A percentile compares a stretch with the other conserved stretches of the same genome.
phyloP scores from a whole-genome alignment of 1,140 invertebrate genomes.

The Portunus trituberculatus region DNA sequence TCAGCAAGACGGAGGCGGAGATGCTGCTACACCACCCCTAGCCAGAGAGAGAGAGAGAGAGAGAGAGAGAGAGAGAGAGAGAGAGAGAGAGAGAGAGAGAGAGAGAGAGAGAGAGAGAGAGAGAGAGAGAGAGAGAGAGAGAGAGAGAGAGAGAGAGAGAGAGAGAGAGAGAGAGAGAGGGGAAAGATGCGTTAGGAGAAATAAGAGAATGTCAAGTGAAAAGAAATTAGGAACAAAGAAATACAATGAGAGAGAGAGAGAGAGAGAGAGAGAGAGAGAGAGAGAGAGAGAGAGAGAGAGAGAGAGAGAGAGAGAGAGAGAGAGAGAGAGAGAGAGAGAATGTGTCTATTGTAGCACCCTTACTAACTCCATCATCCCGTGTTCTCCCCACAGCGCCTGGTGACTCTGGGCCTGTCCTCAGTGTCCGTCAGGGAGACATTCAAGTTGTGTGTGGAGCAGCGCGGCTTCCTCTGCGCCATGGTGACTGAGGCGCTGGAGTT shows the following conservation, averaged over 20 bases:
- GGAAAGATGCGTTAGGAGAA: too few species aligned
- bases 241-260: neutral
- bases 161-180: neutral
- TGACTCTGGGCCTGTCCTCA: conserved; percentile 64
- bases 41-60: conserved; percentile 52
- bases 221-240: neutral
- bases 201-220: too few species aligned
- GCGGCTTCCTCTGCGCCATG: conserved; percentile 54
- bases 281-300: conserved; percentile 45
- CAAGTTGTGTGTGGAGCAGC: conserved; percentile 40
- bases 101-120: conserved; percentile 41
- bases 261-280: conserved; percentile 37
- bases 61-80: conserved; percentile 22
- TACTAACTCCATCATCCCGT: neutral
- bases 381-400: conserved; percentile 40
- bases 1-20: conserved; percentile 49
- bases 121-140: conserved; percentile 41
- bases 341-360: neutral
- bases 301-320: conserved; percentile 41
- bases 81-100: conserved; percentile 25
- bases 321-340: neutral
- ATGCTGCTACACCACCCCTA: conserved; percentile 60
- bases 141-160: conserved; percentile 28
- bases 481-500: conserved; percentile 67
- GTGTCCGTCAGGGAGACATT: conserved; percentile 61